phyloP scores from a whole-genome alignment of 2,797 vertebrate genomes.

The Spheniscus humboldti region DNA sequence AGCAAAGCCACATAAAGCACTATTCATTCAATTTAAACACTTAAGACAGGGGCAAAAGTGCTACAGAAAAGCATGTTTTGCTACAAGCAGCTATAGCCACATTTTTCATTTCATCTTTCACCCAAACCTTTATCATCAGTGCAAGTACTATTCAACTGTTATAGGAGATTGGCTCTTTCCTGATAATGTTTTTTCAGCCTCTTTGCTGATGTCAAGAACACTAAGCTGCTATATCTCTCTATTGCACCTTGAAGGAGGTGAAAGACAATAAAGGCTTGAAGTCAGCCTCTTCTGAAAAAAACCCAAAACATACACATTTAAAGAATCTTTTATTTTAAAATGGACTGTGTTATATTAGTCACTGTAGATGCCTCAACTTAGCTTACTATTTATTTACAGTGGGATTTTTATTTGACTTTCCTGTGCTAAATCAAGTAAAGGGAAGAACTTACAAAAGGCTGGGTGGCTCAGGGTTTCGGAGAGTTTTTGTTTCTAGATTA shows the following conservation, averaged over 20 bases:
- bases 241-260: slow-evolving; percentile 22
- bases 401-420: not conserved
- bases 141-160: not conserved
- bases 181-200: slow-evolving; percentile 35
- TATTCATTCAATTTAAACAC: not conserved
- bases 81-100: slow-evolving; percentile 9
- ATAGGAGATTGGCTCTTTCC: not conserved
- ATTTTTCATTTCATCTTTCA: slow-evolving; percentile 60
- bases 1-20: slow-evolving; percentile 7
- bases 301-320: not conserved
- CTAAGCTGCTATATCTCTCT: slow-evolving; percentile 21
- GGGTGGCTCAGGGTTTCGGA: not conserved
- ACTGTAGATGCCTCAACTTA: not conserved
- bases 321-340: not conserved
- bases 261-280: slow-evolving; percentile 14
- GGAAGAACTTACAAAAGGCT: not conserved
- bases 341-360: not conserved
- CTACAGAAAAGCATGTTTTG: slow-evolving; percentile 26
- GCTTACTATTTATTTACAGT: not conserved
- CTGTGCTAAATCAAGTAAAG: not conserved
- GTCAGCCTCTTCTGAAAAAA: not conserved
- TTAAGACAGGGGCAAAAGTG: not conserved
- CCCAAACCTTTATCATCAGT: slow-evolving; percentile 41
- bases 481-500: not conserved
- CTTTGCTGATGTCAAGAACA: slow-evolving; percentile 34